Conservation (phyloP, 2,797 vertebrate genomes). For the Hipposideros larvatus region DNA sequence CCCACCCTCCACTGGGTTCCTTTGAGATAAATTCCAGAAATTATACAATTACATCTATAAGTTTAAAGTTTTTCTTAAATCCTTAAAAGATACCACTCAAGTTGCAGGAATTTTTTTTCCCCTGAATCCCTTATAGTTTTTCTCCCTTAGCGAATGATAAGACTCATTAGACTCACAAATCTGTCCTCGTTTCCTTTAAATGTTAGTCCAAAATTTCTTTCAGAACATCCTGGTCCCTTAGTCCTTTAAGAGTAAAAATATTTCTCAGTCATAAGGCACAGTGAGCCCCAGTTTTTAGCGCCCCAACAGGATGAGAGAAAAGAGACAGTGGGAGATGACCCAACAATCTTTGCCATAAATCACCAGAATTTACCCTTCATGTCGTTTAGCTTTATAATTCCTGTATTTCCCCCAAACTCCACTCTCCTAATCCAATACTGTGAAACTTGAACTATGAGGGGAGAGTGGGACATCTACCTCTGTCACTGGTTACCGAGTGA, state of each 20-base stretch:
- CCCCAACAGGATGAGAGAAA: neutral
- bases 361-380: neutral
- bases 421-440: neutral
- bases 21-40: slow-evolving; percentile 6
- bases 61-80: neutral
- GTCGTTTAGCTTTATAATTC: neutral
- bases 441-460: neutral
- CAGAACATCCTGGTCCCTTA: neutral
- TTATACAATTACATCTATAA: neutral
- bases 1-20: neutral
- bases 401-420: neutral
- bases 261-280: neutral
- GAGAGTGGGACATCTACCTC: neutral
- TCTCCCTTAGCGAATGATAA: neutral
- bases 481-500: neutral
- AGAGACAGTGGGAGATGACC: neutral
- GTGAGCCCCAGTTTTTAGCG: neutral
- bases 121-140: neutral
- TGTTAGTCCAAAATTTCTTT: neutral
- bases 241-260: neutral
- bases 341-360: neutral
- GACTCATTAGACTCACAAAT: neutral
- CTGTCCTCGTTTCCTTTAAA: neutral
- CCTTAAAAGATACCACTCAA: neutral
- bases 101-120: neutral